Conservation (phyloP, 2,113 vertebrate genomes). For the Percina caprodes region DNA sequence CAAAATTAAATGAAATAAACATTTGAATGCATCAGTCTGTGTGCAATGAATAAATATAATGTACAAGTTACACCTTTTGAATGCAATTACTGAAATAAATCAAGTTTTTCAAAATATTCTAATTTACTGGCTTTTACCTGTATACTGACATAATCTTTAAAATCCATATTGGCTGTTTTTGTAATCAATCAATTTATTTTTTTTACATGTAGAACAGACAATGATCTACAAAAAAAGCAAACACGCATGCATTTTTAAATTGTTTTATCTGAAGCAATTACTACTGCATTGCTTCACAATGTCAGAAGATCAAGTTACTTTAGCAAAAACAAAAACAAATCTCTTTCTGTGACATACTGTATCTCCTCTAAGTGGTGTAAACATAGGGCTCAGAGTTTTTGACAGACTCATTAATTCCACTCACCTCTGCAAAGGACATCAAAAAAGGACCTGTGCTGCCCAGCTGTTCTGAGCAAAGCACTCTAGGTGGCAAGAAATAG, state of each 20-base stretch:
- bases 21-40: too few species aligned
- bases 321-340: not conserved
- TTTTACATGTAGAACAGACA: not conserved
- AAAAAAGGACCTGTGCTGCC: slow-evolving; percentile 43
- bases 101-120: too few species aligned
- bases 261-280: slow-evolving; percentile 4
- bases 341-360: not conserved
- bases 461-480: slow-evolving; percentile 38
- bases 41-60: too few species aligned
- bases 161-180: not conserved
- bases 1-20: too few species aligned
- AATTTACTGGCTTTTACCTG: too few species aligned
- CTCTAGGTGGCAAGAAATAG: slow-evolving; percentile 37
- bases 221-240: not conserved
- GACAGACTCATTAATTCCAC: slow-evolving; percentile 58
- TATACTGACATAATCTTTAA: slow-evolving; percentile 1
- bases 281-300: not conserved
- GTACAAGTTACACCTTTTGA: too few species aligned
- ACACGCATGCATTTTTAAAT: not conserved
- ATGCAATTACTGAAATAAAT: too few species aligned
- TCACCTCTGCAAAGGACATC: slow-evolving; percentile 48
- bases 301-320: slow-evolving; percentile 29
- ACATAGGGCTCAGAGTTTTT: slow-evolving; percentile 14
- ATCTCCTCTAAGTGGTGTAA: slow-evolving; percentile 1
- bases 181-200: not conserved